Conservation (phyloP, 2,113 vertebrate species). For the Felis catus region F.catus_Fca126_mat1.0 CM031414.1:120056001-120056500, state of each 20-base stretch:
- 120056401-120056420: neutral
- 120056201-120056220: neutral
- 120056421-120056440: neutral
- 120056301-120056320: constrained; percentile 6
- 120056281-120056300: neutral
- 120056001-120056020: neutral
- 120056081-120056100: neutral
- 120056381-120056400: neutral
- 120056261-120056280: neutral
- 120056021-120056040: neutral
- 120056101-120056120: neutral
- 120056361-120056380: constrained; percentile 12
- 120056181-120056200: constrained; percentile 6
- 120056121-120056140: neutral
- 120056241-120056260: neutral
- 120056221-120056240: neutral
- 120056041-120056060: neutral
- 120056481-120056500: neutral
- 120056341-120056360: constrained; percentile 35
- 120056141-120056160: neutral
- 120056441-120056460: neutral
- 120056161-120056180: neutral
- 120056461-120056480: neutral
- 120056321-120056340: neutral
- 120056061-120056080: constrained; percentile 28